Evolutionary conservation across 2,113 vertebrate species (phyloP).

Genomic region (Actenoides hombroni): DNA sequence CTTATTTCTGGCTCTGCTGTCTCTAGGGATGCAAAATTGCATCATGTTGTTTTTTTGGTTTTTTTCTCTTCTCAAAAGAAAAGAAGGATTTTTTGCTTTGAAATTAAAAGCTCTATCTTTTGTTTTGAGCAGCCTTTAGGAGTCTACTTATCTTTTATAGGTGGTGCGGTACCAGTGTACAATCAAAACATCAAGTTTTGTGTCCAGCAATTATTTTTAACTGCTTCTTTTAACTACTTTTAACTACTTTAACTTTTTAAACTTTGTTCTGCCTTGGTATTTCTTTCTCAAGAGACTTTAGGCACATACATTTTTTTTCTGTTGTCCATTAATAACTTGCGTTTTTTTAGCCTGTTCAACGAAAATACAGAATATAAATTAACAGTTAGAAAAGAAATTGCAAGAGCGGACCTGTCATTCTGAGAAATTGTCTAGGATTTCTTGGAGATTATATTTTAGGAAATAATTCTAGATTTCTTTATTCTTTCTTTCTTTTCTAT

Average conservation of each 20-base stretch:
- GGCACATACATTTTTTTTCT: neutral
- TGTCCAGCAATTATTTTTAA: neutral
- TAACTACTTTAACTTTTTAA: neutral
- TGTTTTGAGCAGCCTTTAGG: neutral
- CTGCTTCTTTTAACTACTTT: neutral
- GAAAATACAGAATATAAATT: neutral
- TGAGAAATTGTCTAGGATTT: neutral
- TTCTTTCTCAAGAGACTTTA: neutral
- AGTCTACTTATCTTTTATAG: neutral
- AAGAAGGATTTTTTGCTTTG: neutral
- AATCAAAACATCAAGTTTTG: neutral
- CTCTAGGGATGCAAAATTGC: neutral
- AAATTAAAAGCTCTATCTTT: neutral
- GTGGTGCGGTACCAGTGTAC: neutral
- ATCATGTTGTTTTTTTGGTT: neutral
- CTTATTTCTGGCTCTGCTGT: neutral
- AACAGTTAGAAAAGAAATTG: neutral
- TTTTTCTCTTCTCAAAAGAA: neutral
- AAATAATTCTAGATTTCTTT: conserved; percentile 26
- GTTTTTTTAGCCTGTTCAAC: neutral
- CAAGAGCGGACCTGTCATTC: neutral
- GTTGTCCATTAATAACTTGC: neutral
- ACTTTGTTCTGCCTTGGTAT: neutral
- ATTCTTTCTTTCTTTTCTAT: neutral
- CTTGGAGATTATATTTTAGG: neutral